Base-by-base conservation (phyloP, 2,888 invertebrate species). In the Mythimna impura region DNA sequence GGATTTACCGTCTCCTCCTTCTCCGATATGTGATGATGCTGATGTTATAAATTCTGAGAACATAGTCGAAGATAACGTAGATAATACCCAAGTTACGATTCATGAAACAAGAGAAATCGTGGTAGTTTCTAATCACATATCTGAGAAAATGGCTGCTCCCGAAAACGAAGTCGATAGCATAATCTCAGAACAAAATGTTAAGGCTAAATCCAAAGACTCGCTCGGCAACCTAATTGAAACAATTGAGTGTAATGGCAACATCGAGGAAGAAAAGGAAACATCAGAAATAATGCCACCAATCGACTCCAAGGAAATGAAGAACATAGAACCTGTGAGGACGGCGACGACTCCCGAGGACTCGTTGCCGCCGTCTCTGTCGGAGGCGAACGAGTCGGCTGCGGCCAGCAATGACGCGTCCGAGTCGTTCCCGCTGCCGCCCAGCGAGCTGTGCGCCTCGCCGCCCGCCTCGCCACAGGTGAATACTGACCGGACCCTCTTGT, bases 381-480 rank as follows among this genome's bases (percentile, higher is more conserved):
- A 82, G 60, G 57, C 74, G 67, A 72, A 73, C 72, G 84, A 73
- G 74, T 82, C 88, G 67, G 88, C 86, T 67, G 78, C 81, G 66
- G 76, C 83, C 72, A 79, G 73, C 77, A 78, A 64, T 68, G 80
- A 70, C 69, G 77, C 76, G 70, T 81, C 81, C 50, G 80, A 80
- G 68, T 78, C 80, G 40, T 82, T 82, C 78, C 82, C 80, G 82
- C 66, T 55, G 73, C 82, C 76, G 65, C 81, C 79, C 69, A 73
- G 62, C 58, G 80, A 79, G 58, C 50, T 52, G 47, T 47, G 47
- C 47, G 47, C 47, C 47, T 47, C 47, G 71, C 68, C 87, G 87
- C 84, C 87, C 89, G 78, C 81, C 85, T 86, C 90, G 89, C 50
- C 89, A 82, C 96, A 96, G 96, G 96, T 96, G 95, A 95, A 91